Conservation (phyloP, 2,797 vertebrate species). For the Hypotaenidia philippensis region DNA sequence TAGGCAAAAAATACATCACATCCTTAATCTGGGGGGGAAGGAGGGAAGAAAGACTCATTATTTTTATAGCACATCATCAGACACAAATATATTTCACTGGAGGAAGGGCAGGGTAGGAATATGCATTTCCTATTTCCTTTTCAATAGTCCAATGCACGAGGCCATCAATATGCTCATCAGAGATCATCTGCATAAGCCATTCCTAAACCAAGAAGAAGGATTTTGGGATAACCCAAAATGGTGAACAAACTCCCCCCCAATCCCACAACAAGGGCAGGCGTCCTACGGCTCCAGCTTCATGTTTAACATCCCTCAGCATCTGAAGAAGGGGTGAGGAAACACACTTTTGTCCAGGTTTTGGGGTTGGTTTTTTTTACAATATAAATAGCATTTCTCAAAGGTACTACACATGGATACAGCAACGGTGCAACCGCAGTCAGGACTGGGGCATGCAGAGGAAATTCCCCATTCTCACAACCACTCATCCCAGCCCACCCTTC, state of each 20-base stretch:
- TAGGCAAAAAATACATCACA: slow-evolving; percentile 67
- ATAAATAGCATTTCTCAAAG: slow-evolving; percentile 39
- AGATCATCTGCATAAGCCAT: slow-evolving; percentile 1
- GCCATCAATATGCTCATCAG: background rate
- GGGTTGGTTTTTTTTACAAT: slow-evolving; percentile 17
- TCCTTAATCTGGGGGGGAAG: slow-evolving; percentile 30
- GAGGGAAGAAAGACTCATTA: background rate
- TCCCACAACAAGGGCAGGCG: background rate
- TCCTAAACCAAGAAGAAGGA: background rate
- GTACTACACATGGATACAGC: slow-evolving; percentile 35
- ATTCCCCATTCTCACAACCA: background rate
- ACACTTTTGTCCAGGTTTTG: background rate
- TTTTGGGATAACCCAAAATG: background rate
- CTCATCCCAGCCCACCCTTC: background rate
- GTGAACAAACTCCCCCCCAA: background rate
- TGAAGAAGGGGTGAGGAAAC: background rate
- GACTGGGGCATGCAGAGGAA: slow-evolving; percentile 48
- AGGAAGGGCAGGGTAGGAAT: background rate
- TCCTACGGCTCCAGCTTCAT: slow-evolving; percentile 43
- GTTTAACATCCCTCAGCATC: slow-evolving; percentile 13
- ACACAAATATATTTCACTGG: slow-evolving; percentile 47
- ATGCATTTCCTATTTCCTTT: slow-evolving; percentile 1
- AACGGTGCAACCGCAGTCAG: slow-evolving; percentile 8
- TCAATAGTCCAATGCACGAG: background rate
- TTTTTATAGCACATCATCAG: slow-evolving; percentile 60